A percentile compares a stretch with the other conserved stretches of the same genome.
phyloP scores from a whole-genome alignment of 2,888 invertebrate genomes.

The Phasia obesa region DNA sequence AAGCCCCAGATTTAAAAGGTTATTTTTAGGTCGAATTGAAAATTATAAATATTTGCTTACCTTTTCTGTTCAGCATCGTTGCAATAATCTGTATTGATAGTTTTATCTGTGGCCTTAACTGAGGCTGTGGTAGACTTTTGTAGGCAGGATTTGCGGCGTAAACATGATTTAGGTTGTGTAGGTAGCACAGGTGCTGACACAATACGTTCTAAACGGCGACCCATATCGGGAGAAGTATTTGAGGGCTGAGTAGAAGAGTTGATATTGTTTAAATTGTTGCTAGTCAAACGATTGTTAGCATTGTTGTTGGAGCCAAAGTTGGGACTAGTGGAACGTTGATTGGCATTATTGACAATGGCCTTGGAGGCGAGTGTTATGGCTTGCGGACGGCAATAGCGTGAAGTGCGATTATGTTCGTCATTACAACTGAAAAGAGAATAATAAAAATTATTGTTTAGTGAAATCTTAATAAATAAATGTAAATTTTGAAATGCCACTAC shows the following conservation, averaged over 20 bases:
- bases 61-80: conserved; percentile 43
- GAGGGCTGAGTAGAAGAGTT: conserved; percentile 66
- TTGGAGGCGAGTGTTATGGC: conserved; percentile 80
- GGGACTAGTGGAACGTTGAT: conserved; percentile 67
- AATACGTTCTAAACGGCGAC: conserved; percentile 77
- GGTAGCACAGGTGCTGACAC: conserved; percentile 79
- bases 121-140: conserved; percentile 70
- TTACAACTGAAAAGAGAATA: conserved; percentile 75
- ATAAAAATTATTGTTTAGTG: neutral
- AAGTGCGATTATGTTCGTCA: conserved; percentile 79
- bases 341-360: conserved; percentile 80
- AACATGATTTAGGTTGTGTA: conserved; percentile 83
- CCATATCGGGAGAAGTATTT: conserved; percentile 71
- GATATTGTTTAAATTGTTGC: conserved; percentile 46
- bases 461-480: neutral
- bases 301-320: conserved; percentile 63
- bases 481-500: neutral
- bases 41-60: conserved; percentile 31
- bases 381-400: conserved; percentile 81
- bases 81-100: conserved; percentile 46
- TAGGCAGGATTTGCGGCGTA: conserved; percentile 81
- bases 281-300: conserved; percentile 68
- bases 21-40: neutral
- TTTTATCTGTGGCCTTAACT: conserved; percentile 52
- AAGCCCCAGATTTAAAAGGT: neutral